Evolutionary conservation across 2,888 invertebrate genomes (phyloP), one percentile per base, ranked within the genome.

Genomic region (Drosophila prolongata): DNA sequence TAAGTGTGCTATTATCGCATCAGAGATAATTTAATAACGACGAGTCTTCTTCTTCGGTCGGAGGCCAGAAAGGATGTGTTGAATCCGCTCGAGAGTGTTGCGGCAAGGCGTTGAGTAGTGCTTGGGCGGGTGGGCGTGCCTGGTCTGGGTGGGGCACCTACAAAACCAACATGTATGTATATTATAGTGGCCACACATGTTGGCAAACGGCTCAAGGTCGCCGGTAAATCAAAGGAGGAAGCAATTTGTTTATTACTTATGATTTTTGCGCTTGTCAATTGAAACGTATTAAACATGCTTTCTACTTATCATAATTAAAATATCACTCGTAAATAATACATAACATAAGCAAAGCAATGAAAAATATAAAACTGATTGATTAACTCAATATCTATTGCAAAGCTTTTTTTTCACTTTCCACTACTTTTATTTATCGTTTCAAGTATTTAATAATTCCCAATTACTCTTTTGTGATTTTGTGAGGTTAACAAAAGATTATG

Each of bases 21-120:
- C 88, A 87, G 84, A 89, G 90, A 91, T 91, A 90, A 90, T 90
- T 89, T 88, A 89, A 90, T 90, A 85, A 90, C 84, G 86, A 87
- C 76, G 71, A 60, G 55, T 64, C 76, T 34, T 56, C 58, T 68
- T 59, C 68, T 55, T 60, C 54, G 60, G 27, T 54, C 69, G 71
- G 57, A 59, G 76, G 71, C 72, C 76, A 50, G 77, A 62, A 68
- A 75, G 82, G 60, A 53, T 80, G 78, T 78, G 75, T 78, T 72
- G 76, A 62, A 61, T 44, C 56, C 42, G 47, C 46, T 81, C 66
- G 65, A 79, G 66, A 66, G 78, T 80, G 87, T 62, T 88, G 73
- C 87, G 56, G 77, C 75, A 72, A 61, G 83, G 69, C 82, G 80
- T 67, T 66, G 68, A 76, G 76, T 78, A 62, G 60, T 71, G 69